phyloP scores from a whole-genome alignment of 2,888 invertebrate species.

The Drosophila cognata region DNA sequence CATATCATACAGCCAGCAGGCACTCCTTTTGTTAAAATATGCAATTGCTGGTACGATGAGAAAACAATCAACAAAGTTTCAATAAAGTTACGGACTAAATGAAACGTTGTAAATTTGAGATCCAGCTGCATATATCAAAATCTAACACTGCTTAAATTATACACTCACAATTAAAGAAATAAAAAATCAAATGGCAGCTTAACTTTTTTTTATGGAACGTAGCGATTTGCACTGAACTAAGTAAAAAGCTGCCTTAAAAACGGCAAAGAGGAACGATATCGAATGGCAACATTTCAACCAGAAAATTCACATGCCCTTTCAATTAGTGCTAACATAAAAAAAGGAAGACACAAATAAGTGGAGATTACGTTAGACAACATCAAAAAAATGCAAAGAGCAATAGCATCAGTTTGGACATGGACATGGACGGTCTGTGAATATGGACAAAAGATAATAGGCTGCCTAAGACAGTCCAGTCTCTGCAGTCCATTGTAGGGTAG shows the following conservation, averaged over 20 bases:
- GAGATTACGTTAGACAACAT: constrained; percentile 28
- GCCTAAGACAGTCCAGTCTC: constrained; percentile 26
- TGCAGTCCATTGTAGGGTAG: constrained; percentile 11
- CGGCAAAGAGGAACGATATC: constrained; percentile 5
- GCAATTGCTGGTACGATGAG: background rate
- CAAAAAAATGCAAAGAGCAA: constrained; percentile 13
- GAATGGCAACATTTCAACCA: constrained; percentile 17
- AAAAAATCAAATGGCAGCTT: background rate
- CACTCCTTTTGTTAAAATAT: background rate
- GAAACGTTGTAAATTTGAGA: background rate
- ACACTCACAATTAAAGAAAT: background rate
- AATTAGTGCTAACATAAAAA: constrained; percentile 22
- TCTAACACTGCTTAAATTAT: background rate
- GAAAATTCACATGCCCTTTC: constrained; percentile 23
- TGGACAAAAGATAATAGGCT: constrained; percentile 15
- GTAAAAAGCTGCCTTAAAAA: background rate
- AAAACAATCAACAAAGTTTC: background rate
- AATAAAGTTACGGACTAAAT: background rate
- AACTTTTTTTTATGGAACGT: background rate
- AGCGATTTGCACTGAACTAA: constrained; percentile 3
- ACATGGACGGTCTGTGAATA: constrained; percentile 1
- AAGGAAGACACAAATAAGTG: background rate
- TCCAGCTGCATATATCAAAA: background rate
- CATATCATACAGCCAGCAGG: background rate
- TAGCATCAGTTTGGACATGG: constrained; percentile 1